Evolutionary conservation across 2,113 vertebrate genomes (phyloP), one percentile per base, ranked within the genome.

Genomic region (Symphodus melops): DNA sequence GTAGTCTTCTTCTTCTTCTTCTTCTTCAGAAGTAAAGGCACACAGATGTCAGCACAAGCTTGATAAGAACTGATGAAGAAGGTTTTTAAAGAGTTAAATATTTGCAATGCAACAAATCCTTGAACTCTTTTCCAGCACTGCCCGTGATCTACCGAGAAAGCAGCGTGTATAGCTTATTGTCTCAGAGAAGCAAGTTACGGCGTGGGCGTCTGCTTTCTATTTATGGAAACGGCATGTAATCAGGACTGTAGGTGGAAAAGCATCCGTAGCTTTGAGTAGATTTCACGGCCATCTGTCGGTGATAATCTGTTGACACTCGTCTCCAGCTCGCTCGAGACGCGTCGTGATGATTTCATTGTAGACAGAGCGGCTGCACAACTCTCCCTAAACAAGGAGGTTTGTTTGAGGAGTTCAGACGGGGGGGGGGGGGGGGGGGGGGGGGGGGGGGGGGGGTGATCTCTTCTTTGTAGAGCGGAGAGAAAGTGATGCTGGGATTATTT

Each of bases 201-300:
- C 59, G 83, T 81, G 44, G 83, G 83, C 52, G 85, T 84, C 63
- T n/a, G 20, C 14, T 23, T 65, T 76, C 77, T 86, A 86, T 77
- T 44, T 78, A 79, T 83, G 88, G 75, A 74, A 66, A 33, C 61
- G 42, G 56, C 67, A 71, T 81, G 76, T 75, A 82, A 88, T 77
- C 79, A 79, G 58, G 57, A 39, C 60, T 60, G 83, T 69, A 68
- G 81, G 82, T 65, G 82, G 75, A 73, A 64, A 86, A 84, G 44
- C 75, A 63, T 33, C 63, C 19, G 13, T 58, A 49, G 61, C 46
- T 59, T 42, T 41, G 67, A 76, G 70, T 48, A 41, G 75, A 77
- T 86, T 69, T 87, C 70, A 84, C 48, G 66, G 9, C 67, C 69
- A 69, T 72, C 67, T 76, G 59, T 74, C 66, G 5, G 7, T 55